Percentiles rank a stretch among this genome's conserved stretches.
These are phyloP conservation scores for Eufriesea mexicana DNA, from an alignment of 1,140 invertebrate genomes.

Conservation along the genomic window DNA sequence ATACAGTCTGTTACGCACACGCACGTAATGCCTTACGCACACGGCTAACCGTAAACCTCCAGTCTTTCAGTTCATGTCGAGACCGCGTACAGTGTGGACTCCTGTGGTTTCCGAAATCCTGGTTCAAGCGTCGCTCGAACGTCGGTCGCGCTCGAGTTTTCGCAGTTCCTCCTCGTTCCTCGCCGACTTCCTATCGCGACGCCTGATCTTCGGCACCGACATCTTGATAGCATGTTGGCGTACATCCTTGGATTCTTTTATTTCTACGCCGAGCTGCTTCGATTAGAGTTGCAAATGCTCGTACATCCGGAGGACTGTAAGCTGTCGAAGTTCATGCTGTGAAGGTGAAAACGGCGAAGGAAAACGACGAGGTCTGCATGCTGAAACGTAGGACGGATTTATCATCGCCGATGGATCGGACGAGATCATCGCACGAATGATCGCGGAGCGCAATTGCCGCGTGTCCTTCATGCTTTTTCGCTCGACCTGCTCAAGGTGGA, in stretches of 20 bases:
- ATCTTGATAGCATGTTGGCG: constrained; percentile 71
- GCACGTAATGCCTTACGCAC: constrained; percentile 59
- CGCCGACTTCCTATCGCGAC: not conserved
- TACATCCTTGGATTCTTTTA: constrained; percentile 75
- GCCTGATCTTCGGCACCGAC: not conserved
- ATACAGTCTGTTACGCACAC: constrained; percentile 50
- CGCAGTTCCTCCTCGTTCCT: not conserved
- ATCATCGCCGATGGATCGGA: not conserved
- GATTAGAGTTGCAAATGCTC: constrained; percentile 75
- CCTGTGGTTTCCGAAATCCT: constrained; percentile 52
- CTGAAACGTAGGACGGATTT: not conserved
- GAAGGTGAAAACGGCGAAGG: constrained; percentile 1
- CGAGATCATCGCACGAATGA: not conserved
- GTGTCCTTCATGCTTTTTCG: not conserved
- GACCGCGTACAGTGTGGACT: constrained; percentile 67
- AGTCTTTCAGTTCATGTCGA: constrained; percentile 69
- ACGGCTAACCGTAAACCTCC: constrained; percentile 53
- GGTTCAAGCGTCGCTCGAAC: not conserved
- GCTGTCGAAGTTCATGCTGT: constrained; percentile 73
- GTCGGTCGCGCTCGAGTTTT: not conserved
- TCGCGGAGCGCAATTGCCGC: not conserved
- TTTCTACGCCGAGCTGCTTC: constrained; percentile 72
- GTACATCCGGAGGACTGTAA: constrained; percentile 72
- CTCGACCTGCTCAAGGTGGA: not conserved
- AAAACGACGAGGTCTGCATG: not conserved